These are phyloP conservation scores for Ramazzottius varieornatus DNA, from an alignment of 2,888 invertebrate species.

Conservation along the genomic window DNA sequence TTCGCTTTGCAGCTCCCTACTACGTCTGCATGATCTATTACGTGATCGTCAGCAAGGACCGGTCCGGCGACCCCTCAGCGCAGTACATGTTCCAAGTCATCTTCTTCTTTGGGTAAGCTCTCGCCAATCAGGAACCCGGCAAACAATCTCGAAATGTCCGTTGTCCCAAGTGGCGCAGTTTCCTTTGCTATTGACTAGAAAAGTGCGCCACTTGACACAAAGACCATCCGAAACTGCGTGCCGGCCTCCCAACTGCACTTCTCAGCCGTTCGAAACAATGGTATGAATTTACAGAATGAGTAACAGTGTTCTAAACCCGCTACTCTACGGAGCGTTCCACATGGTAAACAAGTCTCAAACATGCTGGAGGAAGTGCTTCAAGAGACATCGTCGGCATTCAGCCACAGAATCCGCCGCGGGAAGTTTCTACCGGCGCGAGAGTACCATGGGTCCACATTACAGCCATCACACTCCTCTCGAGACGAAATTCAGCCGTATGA, in stretches of 20 bases:
- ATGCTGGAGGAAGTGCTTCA: background rate
- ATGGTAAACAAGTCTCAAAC: conserved; percentile 8
- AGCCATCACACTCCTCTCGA: background rate
- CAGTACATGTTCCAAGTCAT: conserved; percentile 12
- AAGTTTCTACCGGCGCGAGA: background rate
- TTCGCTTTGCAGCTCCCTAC: background rate
- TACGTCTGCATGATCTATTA: conserved; percentile 5
- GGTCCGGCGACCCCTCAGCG: background rate
- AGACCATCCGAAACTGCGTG: too few species aligned
- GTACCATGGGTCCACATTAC: background rate
- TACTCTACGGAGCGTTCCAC: conserved; percentile 22
- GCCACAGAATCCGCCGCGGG: background rate
- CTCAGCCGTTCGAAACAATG: too few species aligned
- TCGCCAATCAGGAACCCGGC: too few species aligned
- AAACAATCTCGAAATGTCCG: too few species aligned
- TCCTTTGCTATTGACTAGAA: too few species aligned
- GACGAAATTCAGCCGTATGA: too few species aligned
- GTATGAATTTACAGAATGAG: too few species aligned
- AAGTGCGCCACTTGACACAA: too few species aligned
- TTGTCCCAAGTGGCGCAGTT: too few species aligned
- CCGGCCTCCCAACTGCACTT: too few species aligned
- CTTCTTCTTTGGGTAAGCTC: conserved; percentile 19
- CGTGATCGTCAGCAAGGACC: conserved; percentile 5
- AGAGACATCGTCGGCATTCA: too few species aligned
- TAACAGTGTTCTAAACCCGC: conserved; percentile 19